Evolutionary conservation across 2,888 invertebrate species (phyloP).

Genomic region (Rhagium mordax): DNA sequence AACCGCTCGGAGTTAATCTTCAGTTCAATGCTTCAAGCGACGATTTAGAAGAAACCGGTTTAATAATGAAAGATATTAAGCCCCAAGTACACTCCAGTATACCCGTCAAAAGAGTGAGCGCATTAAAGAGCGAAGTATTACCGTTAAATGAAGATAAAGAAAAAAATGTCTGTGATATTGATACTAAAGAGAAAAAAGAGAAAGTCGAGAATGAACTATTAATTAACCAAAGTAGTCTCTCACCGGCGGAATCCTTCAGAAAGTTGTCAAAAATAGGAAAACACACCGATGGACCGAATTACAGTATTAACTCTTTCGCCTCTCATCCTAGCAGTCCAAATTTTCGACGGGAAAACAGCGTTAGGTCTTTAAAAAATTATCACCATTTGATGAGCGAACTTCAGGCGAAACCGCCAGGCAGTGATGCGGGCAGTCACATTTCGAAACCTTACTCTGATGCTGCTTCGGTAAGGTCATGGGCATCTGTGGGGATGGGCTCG

Average conservation of each 20-base stretch:
- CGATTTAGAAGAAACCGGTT: slow-evolving; percentile 46
- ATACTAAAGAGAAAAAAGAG: slow-evolving; percentile 41
- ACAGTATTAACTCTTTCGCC: slow-evolving; percentile 49
- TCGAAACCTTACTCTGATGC: slow-evolving; percentile 73
- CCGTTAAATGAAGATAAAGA: slow-evolving; percentile 39
- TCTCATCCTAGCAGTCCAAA: slow-evolving; percentile 58
- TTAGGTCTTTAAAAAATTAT: slow-evolving; percentile 60
- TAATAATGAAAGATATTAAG: slow-evolving; percentile 47
- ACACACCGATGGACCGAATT: slow-evolving; percentile 39
- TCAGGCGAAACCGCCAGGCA: slow-evolving; percentile 47
- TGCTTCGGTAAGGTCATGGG: slow-evolving; percentile 83
- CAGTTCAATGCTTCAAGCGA: not conserved
- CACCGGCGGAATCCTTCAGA: slow-evolving; percentile 54
- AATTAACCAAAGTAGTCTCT: slow-evolving; percentile 39
- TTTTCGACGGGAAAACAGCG: slow-evolving; percentile 61
- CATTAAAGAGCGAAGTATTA: slow-evolving; percentile 29
- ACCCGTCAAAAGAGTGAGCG: not conserved
- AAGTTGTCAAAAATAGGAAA: slow-evolving; percentile 43
- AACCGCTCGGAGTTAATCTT: not conserved
- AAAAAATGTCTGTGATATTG: slow-evolving; percentile 51
- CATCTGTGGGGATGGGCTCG: slow-evolving; percentile 90
- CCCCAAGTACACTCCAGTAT: slow-evolving; percentile 23
- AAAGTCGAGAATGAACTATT: slow-evolving; percentile 33
- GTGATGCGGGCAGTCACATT: slow-evolving; percentile 75
- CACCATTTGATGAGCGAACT: slow-evolving; percentile 53